phyloP scores from a whole-genome alignment of 2,113 vertebrate species.

The Oenanthe oenanthe region DNA sequence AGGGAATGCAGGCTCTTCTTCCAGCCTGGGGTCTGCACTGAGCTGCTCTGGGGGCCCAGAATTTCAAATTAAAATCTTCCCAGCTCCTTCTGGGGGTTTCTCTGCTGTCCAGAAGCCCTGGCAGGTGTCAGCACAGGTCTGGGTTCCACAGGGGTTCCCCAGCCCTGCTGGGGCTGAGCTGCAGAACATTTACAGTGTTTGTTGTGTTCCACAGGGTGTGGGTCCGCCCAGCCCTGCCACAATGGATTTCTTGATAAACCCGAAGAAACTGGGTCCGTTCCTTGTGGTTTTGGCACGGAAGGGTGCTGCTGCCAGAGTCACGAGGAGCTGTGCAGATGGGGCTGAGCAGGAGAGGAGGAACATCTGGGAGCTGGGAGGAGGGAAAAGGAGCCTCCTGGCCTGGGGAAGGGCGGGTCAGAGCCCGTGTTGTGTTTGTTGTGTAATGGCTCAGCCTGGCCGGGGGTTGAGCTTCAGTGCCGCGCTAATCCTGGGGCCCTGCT shows the following conservation, averaged over 20 bases:
- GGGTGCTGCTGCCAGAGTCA: neutral
- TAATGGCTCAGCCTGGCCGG: too few species aligned
- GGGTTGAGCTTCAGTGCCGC: neutral
- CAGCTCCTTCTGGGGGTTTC: neutral
- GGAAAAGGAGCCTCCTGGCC: neutral
- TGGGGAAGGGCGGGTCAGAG: neutral
- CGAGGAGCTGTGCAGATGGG: rapidly evolving
- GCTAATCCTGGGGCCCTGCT: neutral
- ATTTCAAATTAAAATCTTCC: neutral
- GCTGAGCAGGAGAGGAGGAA: neutral
- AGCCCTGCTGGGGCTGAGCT: neutral
- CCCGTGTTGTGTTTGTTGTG: neutral
- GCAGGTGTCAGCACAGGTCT: neutral
- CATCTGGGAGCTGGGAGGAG: neutral
- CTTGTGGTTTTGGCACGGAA: neutral
- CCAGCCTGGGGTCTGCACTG: neutral
- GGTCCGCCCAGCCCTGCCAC: neutral
- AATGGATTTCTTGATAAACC: neutral
- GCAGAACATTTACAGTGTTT: neutral
- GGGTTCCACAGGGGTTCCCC: rapidly evolving
- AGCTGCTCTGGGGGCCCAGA: neutral
- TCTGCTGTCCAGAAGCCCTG: neutral
- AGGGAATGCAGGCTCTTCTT: neutral
- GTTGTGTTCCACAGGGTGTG: rapidly evolving
- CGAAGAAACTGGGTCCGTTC: neutral